Conservation (phyloP, 2,797 vertebrate genomes). For the Rhynchonycteris naso region DNA sequence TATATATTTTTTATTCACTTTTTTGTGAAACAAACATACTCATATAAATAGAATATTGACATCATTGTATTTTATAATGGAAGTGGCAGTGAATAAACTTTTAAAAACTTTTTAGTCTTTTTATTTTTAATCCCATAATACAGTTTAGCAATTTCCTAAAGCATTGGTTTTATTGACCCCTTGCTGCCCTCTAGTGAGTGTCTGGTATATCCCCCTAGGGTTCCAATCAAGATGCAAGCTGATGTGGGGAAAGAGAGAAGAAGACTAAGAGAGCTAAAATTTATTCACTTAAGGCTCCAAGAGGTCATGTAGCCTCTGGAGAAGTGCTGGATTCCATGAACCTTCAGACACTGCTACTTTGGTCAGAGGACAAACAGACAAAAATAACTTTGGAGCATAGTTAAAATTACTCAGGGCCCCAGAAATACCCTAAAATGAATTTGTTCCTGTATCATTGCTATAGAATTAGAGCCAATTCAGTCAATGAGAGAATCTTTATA, state of each 20-base stretch:
- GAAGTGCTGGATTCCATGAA: not conserved
- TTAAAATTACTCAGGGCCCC: not conserved
- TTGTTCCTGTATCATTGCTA: not conserved
- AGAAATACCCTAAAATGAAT: not conserved
- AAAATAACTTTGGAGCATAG: not conserved
- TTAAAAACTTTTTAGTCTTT: not conserved
- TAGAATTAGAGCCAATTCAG: not conserved
- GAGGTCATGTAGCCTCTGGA: not conserved
- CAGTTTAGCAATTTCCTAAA: not conserved
- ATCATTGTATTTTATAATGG: not conserved
- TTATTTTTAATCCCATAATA: not conserved
- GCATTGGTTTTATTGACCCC: slow-evolving; percentile 44
- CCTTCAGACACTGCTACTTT: not conserved
- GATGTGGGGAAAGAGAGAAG: not conserved
- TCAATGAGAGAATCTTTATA: not conserved
- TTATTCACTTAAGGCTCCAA: not conserved
- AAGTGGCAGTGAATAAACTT: not conserved
- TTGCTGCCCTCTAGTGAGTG: slow-evolving; percentile 78
- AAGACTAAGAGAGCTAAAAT: not conserved
- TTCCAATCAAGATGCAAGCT: not conserved
- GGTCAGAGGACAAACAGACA: not conserved
- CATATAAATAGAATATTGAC: not conserved
- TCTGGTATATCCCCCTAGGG: not conserved
- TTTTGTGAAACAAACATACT: not conserved
- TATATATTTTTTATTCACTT: not conserved